A percentile compares a stretch with the other conserved stretches of the same genome.
phyloP scores from a whole-genome alignment of 2,888 invertebrate species.

The Phaedon cochleariae region DNA sequence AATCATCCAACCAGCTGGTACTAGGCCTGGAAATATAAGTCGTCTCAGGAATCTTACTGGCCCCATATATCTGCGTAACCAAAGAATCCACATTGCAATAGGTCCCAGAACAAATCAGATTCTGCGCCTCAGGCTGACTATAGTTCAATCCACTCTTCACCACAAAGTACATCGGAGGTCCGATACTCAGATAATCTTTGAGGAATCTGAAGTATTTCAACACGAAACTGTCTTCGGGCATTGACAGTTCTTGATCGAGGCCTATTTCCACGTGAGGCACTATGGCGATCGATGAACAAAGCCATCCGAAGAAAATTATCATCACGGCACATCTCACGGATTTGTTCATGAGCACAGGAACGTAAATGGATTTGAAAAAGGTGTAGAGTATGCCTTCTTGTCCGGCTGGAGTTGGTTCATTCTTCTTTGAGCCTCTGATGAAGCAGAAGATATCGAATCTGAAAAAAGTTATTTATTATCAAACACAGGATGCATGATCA shows the following conservation, averaged over 20 bases:
- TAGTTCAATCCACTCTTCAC: conserved; percentile 71
- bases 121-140: conserved; percentile 75
- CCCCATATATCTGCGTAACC: conserved; percentile 77
- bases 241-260: conserved; percentile 94
- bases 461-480: not conserved
- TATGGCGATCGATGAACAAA: conserved; percentile 89
- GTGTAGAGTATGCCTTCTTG: conserved; percentile 83
- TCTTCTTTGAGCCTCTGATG: conserved; percentile 75
- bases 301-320: conserved; percentile 90
- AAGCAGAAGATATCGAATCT: conserved; percentile 85
- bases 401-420: conserved; percentile 59
- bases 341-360: conserved; percentile 83
- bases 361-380: conserved; percentile 87
- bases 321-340: conserved; percentile 77
- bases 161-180: conserved; percentile 73
- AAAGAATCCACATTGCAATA: conserved; percentile 81
- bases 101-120: conserved; percentile 82
- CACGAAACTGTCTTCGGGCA: conserved; percentile 98
- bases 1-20: conserved; percentile 96
- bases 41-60: conserved; percentile 68
- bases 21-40: conserved; percentile 88
- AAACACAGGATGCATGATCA: no score
- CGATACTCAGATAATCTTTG: conserved; percentile 93
- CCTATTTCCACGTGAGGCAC: conserved; percentile 92
- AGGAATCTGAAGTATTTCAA: conserved; percentile 89